Percentiles rank a stretch among this genome's conserved stretches.
phyloP scores from a whole-genome alignment of 1,140 invertebrate species.

The Contarinia nasturtii region DNA sequence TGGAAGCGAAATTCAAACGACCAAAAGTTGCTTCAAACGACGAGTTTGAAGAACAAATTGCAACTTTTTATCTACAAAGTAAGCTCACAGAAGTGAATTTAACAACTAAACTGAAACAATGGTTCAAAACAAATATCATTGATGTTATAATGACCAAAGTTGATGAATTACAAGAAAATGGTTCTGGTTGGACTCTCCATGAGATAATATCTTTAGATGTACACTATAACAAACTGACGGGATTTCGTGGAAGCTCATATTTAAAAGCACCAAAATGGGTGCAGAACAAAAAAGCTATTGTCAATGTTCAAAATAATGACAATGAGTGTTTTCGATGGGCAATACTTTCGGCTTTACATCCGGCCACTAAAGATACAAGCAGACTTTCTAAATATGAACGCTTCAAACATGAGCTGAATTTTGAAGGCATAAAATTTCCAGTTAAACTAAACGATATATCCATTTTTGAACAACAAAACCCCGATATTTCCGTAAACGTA shows the following conservation, averaged over 20 bases:
- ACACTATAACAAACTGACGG: conserved; percentile 16
- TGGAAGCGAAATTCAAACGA: too few species aligned
- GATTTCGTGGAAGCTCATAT: conserved; percentile 9
- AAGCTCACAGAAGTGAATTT: too few species aligned
- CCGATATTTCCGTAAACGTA: conserved; percentile 1
- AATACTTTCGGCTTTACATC: conserved; percentile 9
- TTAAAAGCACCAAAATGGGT: conserved; percentile 11
- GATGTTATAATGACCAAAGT: conserved; percentile 5
- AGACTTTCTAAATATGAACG: neutral
- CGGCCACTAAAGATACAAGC: neutral
- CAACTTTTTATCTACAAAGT: too few species aligned
- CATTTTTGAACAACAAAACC: conserved; percentile 6
- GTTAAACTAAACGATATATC: conserved; percentile 5
- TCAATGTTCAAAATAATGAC: conserved; percentile 15
- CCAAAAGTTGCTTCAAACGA: too few species aligned
- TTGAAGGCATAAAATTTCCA: conserved; percentile 4
- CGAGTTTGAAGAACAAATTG: too few species aligned
- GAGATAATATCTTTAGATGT: conserved; percentile 12
- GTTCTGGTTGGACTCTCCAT: conserved; percentile 16
- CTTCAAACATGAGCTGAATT: neutral
- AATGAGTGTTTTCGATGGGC: conserved; percentile 14
- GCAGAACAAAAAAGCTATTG: conserved; percentile 8
- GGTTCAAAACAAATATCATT: too few species aligned
- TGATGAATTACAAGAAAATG: conserved; percentile 15
- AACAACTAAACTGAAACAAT: too few species aligned